These are phyloP conservation scores for Glaucopsyche alexis DNA, from an alignment of 2,888 invertebrate species.

Conservation along the genomic window DNA sequence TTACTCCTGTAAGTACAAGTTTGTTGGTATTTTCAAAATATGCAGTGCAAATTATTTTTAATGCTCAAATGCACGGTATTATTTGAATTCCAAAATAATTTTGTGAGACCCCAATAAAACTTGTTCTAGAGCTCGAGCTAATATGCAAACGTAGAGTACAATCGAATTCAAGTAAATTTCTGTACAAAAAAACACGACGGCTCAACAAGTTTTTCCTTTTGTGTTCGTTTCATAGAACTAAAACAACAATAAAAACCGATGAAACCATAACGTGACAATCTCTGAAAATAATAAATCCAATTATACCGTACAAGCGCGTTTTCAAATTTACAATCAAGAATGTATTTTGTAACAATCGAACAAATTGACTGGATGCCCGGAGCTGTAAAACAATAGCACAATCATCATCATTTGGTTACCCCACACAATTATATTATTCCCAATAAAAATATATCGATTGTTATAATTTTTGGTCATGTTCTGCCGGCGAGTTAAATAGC, in stretches of 20 bases:
- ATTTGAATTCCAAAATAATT: not conserved
- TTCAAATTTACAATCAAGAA: constrained; percentile 58
- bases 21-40: not conserved
- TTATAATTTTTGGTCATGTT: constrained; percentile 35
- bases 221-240: constrained; percentile 23
- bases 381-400: constrained; percentile 65
- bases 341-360: constrained; percentile 71
- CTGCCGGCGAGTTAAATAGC: constrained; percentile 21
- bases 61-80: not conserved
- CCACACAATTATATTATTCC: constrained; percentile 59
- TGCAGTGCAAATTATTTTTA: not conserved
- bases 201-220: constrained; percentile 15
- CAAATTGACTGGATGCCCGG: constrained; percentile 65
- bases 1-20: too few relatives aligned
- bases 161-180: constrained; percentile 12
- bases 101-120: not conserved
- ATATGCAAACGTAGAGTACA: not conserved
- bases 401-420: constrained; percentile 68
- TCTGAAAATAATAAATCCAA: constrained; percentile 42
- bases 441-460: constrained; percentile 47
- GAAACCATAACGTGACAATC: constrained; percentile 33
- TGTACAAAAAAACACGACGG: constrained; percentile 3
- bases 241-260: constrained; percentile 27
- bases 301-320: constrained; percentile 39
- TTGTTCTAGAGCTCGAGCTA: not conserved